Evolutionary conservation across 2,888 invertebrate genomes (phyloP).

Genomic region (Heliconius erato): DNA sequence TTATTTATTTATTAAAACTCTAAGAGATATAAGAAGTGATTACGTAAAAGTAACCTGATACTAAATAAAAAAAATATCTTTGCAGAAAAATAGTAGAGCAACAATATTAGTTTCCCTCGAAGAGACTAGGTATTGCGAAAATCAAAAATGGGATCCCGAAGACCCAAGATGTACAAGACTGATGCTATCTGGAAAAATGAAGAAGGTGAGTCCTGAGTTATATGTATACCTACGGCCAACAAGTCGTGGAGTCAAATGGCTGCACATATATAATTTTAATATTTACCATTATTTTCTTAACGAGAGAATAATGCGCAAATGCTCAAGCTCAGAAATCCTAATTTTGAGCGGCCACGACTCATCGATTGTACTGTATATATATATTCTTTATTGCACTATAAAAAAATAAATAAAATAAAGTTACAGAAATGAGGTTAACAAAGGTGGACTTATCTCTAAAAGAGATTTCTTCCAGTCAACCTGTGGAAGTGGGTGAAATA

Average conservation of each 20-base stretch:
- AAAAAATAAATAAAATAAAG: no score
- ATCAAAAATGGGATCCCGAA: slow-evolving; percentile 88
- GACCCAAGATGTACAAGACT: slow-evolving; percentile 92
- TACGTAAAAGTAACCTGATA: no score
- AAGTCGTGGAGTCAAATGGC: background rate
- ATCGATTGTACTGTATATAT: no score
- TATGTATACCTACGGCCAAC: background rate
- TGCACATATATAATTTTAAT: background rate
- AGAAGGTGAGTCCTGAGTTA: slow-evolving; percentile 77
- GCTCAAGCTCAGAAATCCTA: background rate
- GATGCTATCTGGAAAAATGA: slow-evolving; percentile 88
- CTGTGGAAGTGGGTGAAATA: no score
- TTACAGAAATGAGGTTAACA: no score
- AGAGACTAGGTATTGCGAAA: slow-evolving; percentile 88
- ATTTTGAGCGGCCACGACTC: background rate
- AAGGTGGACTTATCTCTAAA: no score
- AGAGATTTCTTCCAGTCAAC: no score
- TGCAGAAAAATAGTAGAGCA: slow-evolving; percentile 87
- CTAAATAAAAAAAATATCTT: background rate
- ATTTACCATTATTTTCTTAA: background rate
- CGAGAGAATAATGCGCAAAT: background rate
- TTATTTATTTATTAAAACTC: no score
- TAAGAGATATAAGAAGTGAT: no score
- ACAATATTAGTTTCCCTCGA: slow-evolving; percentile 90
- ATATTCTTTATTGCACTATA: no score